A percentile compares a stretch with the other conserved stretches of the same genome.
These are phyloP conservation scores for Boloria selene DNA, from an alignment of 2,888 invertebrate species.

Conservation along the genomic window DNA sequence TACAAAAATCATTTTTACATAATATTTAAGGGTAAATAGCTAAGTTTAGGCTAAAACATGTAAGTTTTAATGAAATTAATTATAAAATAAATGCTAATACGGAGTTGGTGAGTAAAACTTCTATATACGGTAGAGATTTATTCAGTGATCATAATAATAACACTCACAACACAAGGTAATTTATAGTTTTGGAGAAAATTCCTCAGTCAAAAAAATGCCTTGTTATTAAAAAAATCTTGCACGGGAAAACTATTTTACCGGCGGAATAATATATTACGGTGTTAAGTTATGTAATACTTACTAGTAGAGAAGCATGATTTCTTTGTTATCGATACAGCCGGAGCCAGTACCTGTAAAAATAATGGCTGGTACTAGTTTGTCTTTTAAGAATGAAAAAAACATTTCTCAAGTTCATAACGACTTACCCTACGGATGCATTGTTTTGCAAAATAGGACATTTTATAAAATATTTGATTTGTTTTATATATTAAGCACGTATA, in stretches of 20 bases:
- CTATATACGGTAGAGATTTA: no score
- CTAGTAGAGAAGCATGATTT: slow-evolving; percentile 65
- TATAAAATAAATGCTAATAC: no score
- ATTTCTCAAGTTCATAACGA: slow-evolving; percentile 29
- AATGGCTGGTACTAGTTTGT: slow-evolving; percentile 3
- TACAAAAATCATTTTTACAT: no score
- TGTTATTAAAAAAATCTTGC: no score
- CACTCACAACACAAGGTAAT: no score
- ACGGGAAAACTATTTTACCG: slow-evolving; percentile 4
- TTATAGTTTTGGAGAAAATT: no score
- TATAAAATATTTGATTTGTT: slow-evolving; percentile 11
- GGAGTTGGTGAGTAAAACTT: no score
- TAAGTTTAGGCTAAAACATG: no score
- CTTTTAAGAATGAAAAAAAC: neutral
- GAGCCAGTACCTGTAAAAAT: slow-evolving; percentile 55
- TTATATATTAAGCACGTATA: neutral
- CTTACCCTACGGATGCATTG: slow-evolving; percentile 61
- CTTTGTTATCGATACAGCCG: slow-evolving; percentile 54
- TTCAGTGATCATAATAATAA: no score
- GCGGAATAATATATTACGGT: slow-evolving; percentile 1
- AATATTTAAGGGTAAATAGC: no score
- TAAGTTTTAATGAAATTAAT: no score
- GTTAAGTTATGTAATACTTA: slow-evolving; percentile 54
- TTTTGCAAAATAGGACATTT: slow-evolving; percentile 64
- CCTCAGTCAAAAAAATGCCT: no score